Conservation (phyloP, 2,797 vertebrate species). For the Pangasius djambal region DNA sequence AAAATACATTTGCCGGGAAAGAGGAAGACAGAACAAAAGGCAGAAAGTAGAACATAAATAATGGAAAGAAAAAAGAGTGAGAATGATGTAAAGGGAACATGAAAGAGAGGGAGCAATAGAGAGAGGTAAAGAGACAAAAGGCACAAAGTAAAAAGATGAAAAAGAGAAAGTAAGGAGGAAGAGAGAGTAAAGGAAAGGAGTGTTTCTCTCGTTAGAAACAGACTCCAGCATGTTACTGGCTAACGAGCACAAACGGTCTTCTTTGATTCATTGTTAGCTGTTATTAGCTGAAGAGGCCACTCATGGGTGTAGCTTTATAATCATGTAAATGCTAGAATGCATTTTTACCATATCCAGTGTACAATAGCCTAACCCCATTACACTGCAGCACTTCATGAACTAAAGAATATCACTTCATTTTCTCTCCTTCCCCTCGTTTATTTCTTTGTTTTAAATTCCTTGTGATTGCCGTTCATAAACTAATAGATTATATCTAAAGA, state of each 20-base stretch:
- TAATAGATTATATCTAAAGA: too few relatives aligned
- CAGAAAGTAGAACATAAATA: neutral
- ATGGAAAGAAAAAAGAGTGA: neutral
- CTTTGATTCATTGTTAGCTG: neutral
- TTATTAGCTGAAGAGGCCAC: neutral
- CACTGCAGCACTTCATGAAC: neutral
- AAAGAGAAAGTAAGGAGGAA: neutral
- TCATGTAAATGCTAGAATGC: neutral
- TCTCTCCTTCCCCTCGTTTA: neutral
- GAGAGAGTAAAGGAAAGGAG: neutral
- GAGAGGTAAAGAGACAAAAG: too few relatives aligned
- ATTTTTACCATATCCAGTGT: neutral
- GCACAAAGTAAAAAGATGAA: neutral
- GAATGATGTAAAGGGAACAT: neutral
- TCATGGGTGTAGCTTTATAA: neutral
- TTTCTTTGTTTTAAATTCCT: neutral
- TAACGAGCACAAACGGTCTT: neutral
- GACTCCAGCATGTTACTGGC: neutral
- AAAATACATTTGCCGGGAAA: neutral
- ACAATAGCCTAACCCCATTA: too few relatives aligned
- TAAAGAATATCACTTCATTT: neutral
- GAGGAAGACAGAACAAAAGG: neutral
- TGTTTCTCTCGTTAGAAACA: neutral
- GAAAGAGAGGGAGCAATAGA: neutral
- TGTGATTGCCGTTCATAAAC: neutral